phyloP scores from a whole-genome alignment of 2,113 vertebrate species.

The Ciconia boyciana region DNA sequence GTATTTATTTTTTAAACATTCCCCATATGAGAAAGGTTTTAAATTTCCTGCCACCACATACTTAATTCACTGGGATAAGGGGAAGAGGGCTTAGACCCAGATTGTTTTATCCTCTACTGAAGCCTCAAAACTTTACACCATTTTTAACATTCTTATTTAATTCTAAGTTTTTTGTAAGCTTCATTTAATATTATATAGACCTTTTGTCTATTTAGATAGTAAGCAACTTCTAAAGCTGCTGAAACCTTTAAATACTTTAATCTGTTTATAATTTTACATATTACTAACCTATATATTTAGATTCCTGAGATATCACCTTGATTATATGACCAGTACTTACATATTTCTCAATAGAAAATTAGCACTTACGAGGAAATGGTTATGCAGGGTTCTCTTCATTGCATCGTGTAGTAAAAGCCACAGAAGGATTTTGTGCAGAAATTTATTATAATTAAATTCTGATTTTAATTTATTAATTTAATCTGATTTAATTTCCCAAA shows the following conservation, averaged over 20 bases:
- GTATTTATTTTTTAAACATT: constrained; percentile 41
- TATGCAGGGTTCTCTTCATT: neutral
- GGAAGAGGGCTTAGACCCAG: neutral
- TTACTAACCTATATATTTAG: neutral
- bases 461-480: neutral
- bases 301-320: neutral
- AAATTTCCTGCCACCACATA: neutral
- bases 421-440: neutral
- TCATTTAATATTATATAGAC: neutral
- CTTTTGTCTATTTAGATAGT: neutral
- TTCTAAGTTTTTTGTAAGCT: neutral
- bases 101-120: neutral
- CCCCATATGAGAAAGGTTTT: neutral
- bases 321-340: neutral
- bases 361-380: neutral
- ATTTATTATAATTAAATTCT: neutral
- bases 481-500: neutral
- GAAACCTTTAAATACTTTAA: neutral
- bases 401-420: neutral
- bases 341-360: neutral
- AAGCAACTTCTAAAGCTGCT: neutral
- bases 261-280: neutral
- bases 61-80: neutral
- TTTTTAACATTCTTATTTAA: neutral
- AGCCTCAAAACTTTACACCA: neutral